A percentile compares a stretch with the other conserved stretches of the same genome.
phyloP scores from a whole-genome alignment of 92 coral and sea anemone genomes.

The Epizoanthus stellaris region DNA sequence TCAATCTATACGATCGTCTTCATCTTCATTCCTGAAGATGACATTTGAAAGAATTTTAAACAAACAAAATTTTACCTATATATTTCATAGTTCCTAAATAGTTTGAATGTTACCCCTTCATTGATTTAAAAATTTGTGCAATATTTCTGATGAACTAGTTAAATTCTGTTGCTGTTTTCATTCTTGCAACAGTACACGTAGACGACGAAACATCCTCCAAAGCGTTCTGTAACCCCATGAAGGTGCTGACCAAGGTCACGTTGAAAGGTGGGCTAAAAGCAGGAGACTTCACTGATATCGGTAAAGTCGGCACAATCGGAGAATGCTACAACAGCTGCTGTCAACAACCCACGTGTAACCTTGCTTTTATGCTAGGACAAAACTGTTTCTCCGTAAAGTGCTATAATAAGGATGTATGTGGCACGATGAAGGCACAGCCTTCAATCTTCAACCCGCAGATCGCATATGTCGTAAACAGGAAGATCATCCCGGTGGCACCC shows the following conservation, averaged over 20 bases:
- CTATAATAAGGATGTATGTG: constrained; percentile 82
- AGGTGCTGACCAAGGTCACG: constrained; percentile 89
- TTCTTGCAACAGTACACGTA: constrained; percentile 69
- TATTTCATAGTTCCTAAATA: too few species aligned
- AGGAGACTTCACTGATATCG: constrained; percentile 98
- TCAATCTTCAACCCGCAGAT: constrained; percentile 98
- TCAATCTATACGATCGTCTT: too few species aligned
- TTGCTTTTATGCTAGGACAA: constrained; percentile 98
- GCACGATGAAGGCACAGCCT: constrained; percentile 97
- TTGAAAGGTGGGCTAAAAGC: constrained; percentile 98
- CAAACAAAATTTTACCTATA: too few species aligned
- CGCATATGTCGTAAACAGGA: constrained; percentile 89
- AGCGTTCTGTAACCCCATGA: constrained; percentile 80
- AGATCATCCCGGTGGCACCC: constrained; percentile 47
- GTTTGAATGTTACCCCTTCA: neutral
- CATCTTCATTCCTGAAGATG: too few species aligned
- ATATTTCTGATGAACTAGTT: neutral
- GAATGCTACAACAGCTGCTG: constrained; percentile 97
- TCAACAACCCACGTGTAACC: constrained; percentile 84
- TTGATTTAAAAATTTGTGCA: neutral
- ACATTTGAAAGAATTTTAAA: too few species aligned
- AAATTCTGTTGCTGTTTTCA: neutral
- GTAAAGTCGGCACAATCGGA: constrained; percentile 92
- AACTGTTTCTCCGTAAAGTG: constrained; percentile 98
- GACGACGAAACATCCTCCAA: constrained; percentile 66